Conservation (phyloP, 1,140 invertebrate genomes). For the Geopemphigus sp. region DNA sequence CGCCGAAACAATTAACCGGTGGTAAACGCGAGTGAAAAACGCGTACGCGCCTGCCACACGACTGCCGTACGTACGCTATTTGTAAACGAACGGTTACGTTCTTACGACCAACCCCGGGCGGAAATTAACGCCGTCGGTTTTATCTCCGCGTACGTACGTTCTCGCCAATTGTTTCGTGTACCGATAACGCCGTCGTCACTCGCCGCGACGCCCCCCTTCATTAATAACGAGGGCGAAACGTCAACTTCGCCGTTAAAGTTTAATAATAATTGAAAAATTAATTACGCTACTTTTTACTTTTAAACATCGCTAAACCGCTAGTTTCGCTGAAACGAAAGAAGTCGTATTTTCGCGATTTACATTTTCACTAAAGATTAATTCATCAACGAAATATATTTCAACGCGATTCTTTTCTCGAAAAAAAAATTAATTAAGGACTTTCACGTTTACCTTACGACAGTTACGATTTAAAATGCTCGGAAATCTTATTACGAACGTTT, state of each 20-base stretch:
- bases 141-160: too few species aligned
- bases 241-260: slow-evolving; percentile 2
- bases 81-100: too few species aligned
- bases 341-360: background rate
- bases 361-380: slow-evolving; percentile 26
- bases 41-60: background rate
- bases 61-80: too few species aligned
- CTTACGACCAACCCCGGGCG: too few species aligned
- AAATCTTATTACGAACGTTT: background rate
- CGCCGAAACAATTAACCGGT: background rate
- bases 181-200: too few species aligned
- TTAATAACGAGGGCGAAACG: background rate
- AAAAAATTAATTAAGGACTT: background rate
- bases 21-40: background rate
- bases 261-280: background rate
- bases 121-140: too few species aligned
- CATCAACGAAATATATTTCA: slow-evolving; percentile 24
- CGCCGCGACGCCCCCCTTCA: too few species aligned
- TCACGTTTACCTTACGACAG: slow-evolving; percentile 1
- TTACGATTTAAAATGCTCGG: background rate
- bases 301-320: slow-evolving; percentile 3
- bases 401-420: background rate
- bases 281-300: slow-evolving; percentile 13
- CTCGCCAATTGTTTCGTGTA: too few species aligned
- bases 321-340: slow-evolving; percentile 2